Evolutionary conservation across 2,888 invertebrate genomes (phyloP), one percentile per base, ranked within the genome.

Genomic region (Mythimna impura): DNA sequence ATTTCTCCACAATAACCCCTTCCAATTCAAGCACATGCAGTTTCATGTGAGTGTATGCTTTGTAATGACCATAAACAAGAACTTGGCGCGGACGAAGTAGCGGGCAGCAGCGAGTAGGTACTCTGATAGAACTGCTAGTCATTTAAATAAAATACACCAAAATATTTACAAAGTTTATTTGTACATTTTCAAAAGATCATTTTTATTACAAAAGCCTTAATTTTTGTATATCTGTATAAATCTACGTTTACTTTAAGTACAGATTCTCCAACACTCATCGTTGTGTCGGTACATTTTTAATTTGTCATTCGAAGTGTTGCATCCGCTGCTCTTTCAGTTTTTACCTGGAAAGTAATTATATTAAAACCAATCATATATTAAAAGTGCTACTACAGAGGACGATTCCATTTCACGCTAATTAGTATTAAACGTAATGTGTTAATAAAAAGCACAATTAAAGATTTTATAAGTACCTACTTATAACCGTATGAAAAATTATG

Each of bases 281-380:
- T 17, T 17, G 8, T 3, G 30, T 20, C 12, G 12, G 7, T 12
- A 30, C 47, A 25, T 2, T 57, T 14, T 10, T n/a, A 9, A 40
- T 50, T 22, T 22, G 58, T 54, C 71, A 76, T 62, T 57, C 20
- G 30, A 47, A 12, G 58, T 22, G 50, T 62, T 50, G 57, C 7
- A 25, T 20, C 5, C 14, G 7, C 14, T 5, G 5, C 36, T 5
- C 14, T 6, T 34, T 58, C 60, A 76, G 30, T 54, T 10, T 12
- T 54, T 47, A 77, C 66, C 73, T 77, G 78, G 12, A 78, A 63
- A 40, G 17, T n/a, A 43, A 57, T 61, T 12, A 50, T 30, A n/a
- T n/a, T 0, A 73, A 22, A 8, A 22, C 20, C 14, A 22, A 25
- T 22, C 22, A 58, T 47, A 17, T 20, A 30, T 40, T 47, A 30